Conservation (phyloP, 2,888 invertebrate species). For the Drosophila barbarae region DNA sequence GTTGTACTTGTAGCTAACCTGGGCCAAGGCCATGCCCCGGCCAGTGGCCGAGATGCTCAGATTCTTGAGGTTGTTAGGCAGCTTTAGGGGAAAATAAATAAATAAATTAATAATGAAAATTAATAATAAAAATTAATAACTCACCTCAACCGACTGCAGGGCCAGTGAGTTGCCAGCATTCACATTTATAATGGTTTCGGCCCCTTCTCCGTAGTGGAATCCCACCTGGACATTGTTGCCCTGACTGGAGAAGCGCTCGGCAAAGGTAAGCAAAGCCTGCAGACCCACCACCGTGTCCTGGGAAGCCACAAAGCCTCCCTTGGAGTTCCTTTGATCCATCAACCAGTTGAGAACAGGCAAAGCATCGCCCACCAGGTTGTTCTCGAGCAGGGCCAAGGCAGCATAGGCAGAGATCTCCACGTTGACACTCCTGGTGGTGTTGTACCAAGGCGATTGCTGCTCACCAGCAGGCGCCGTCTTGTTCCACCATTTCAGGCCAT, state of each 20-base stretch:
- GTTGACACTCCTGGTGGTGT: conserved; percentile 84
- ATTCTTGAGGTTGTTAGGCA: conserved; percentile 81
- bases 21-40: conserved; percentile 88
- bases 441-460: conserved; percentile 84
- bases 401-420: conserved; percentile 95
- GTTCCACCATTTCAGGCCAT: conserved; percentile 91
- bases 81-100: conserved; percentile 41
- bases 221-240: conserved; percentile 81
- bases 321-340: conserved; percentile 83
- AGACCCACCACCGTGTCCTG: conserved; percentile 89
- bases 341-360: conserved; percentile 87
- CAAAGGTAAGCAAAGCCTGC: conserved; percentile 83
- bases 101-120: not conserved
- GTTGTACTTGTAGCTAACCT: conserved; percentile 89
- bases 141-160: conserved; percentile 88
- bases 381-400: conserved; percentile 85
- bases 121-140: not conserved
- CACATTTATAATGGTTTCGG: conserved; percentile 83
- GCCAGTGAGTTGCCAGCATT: conserved; percentile 90
- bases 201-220: conserved; percentile 81
- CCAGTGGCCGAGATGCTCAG: conserved; percentile 90
- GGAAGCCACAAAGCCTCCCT: conserved; percentile 88
- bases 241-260: conserved; percentile 81
- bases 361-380: conserved; percentile 77
- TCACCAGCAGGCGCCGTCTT: conserved; percentile 82